A percentile compares a stretch with the other conserved stretches of the same genome.
Evolutionary conservation across 1,140 invertebrate genomes (phyloP).

Genomic region (Plutomurus gul): DNA sequence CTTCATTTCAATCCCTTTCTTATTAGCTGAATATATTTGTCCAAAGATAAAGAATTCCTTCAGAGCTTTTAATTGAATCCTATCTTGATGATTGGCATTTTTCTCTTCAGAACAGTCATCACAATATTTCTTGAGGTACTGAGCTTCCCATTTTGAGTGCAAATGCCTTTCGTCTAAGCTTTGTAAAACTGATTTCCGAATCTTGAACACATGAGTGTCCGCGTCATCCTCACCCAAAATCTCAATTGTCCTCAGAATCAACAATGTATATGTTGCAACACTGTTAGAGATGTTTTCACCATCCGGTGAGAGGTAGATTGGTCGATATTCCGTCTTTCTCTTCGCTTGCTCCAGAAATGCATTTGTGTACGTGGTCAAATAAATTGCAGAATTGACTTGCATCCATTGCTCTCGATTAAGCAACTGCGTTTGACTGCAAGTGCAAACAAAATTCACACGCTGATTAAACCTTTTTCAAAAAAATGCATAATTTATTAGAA

Average conservation of each 20-base stretch:
- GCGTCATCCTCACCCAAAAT: not conserved
- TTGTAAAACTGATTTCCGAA: not conserved
- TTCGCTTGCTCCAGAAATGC: not conserved
- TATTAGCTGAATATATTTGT: not conserved
- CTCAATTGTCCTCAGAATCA: not conserved
- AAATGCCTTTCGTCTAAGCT: not conserved
- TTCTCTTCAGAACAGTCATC: not conserved
- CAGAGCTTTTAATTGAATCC: not conserved
- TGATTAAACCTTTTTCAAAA: no score
- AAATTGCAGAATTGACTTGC: slow-evolving; percentile 20
- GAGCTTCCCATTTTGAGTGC: not conserved
- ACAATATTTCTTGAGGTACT: not conserved
- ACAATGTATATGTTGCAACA: not conserved
- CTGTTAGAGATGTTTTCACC: not conserved
- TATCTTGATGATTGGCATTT: not conserved
- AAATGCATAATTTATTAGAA: no score
- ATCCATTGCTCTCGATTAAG: not conserved
- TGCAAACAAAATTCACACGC: not conserved
- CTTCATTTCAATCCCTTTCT: not conserved
- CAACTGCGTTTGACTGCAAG: not conserved
- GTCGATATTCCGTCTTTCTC: not conserved
- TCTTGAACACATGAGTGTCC: slow-evolving; percentile 2
- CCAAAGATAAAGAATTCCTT: not conserved
- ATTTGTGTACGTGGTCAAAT: not conserved
- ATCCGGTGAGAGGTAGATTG: not conserved